Percentiles rank a stretch among this genome's conserved stretches.
These are phyloP conservation scores for Cyprinodon brontotheroides DNA, from an alignment of 2,113 vertebrate genomes.

Conservation along the genomic window DNA sequence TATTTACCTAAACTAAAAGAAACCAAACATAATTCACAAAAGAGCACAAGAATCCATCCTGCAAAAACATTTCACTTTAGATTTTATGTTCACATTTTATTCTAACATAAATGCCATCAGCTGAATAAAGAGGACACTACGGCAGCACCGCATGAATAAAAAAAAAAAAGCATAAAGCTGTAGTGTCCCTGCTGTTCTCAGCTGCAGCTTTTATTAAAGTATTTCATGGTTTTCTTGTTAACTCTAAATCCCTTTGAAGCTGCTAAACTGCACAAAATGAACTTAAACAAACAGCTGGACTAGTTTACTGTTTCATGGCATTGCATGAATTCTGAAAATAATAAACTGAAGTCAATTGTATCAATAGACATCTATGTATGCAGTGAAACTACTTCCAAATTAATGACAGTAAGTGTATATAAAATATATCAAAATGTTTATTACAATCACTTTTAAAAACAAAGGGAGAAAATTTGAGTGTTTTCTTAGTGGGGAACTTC, in stretches of 20 bases:
- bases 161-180: not conserved
- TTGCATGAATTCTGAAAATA: constrained; percentile 1
- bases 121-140: constrained; percentile 44
- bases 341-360: not conserved
- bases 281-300: constrained; percentile 52
- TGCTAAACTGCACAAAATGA: constrained; percentile 58
- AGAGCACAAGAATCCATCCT: not conserved
- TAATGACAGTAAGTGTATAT: not conserved
- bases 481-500: not conserved
- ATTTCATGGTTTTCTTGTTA: constrained; percentile 63
- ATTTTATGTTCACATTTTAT: not conserved
- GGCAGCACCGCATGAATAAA: constrained; percentile 7
- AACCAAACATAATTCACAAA: not conserved
- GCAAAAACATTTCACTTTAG: not conserved
- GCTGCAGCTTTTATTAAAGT: constrained; percentile 49
- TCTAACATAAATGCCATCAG: constrained; percentile 27
- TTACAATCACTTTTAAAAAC: not conserved
- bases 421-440: not conserved
- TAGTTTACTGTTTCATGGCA: constrained; percentile 43
- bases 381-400: not conserved
- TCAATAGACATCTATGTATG: not conserved
- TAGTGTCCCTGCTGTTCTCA: constrained; percentile 10
- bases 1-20: not conserved
- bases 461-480: not conserved
- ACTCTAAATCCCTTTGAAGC: constrained; percentile 50